phyloP scores from a whole-genome alignment of 2,113 vertebrate species.

The Emydocephalus ijimae region DNA sequence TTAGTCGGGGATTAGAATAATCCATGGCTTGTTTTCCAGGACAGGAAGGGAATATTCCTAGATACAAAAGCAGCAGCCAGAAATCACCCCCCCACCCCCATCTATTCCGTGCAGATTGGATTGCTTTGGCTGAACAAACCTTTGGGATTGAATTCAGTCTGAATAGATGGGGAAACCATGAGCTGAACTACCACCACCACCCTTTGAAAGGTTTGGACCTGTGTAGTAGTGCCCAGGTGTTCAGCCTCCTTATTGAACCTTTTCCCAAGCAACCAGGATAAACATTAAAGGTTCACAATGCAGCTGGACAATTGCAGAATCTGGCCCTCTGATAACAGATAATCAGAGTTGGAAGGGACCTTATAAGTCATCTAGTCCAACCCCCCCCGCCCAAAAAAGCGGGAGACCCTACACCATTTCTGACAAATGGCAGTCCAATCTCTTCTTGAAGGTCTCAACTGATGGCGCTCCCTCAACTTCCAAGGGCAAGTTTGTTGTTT shows the following conservation, averaged over 20 bases:
- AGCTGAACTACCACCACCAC: neutral
- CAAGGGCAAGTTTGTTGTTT: too few relatives aligned
- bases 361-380: too few relatives aligned
- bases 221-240: too few relatives aligned
- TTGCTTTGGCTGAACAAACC: neutral
- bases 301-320: neutral
- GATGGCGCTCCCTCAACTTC: too few relatives aligned
- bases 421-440: too few relatives aligned
- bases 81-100: neutral
- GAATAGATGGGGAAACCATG: neutral
- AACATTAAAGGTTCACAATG: neutral
- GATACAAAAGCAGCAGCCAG: neutral
- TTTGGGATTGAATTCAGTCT: neutral
- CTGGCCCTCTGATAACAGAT: neutral
- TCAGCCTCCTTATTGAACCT: neutral
- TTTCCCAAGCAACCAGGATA: neutral
- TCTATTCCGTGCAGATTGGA: neutral
- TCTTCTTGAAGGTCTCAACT: too few relatives aligned
- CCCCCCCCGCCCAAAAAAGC: too few relatives aligned
- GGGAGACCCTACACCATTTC: too few relatives aligned
- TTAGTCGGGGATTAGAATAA: neutral
- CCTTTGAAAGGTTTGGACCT: neutral
- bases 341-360: too few relatives aligned
- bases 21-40: neutral
- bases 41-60: neutral